phyloP scores from a whole-genome alignment of 2,888 invertebrate species.

The Agonopterix subpropinquella region DNA sequence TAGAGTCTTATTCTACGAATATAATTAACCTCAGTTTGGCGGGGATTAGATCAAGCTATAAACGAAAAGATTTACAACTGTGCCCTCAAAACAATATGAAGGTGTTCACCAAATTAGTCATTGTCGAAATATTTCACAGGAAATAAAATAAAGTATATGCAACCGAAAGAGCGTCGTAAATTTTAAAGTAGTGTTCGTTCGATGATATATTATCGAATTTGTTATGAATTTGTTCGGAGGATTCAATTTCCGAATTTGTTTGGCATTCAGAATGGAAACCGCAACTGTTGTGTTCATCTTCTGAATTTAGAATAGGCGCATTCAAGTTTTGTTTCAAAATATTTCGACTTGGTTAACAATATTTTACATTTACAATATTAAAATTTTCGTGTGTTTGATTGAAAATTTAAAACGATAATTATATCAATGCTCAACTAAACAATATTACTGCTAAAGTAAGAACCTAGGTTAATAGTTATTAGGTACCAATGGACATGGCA shows the following conservation, averaged over 20 bases:
- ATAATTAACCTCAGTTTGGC: conserved; percentile 20
- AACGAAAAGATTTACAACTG: conserved; percentile 30
- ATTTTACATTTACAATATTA: neutral
- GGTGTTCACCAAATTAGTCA: conserved; percentile 29
- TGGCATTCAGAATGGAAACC: conserved; percentile 21
- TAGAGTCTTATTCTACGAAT: conserved; percentile 27
- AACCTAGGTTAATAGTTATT: too few relatives aligned
- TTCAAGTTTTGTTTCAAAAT: neutral
- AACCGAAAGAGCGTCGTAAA: conserved; percentile 22
- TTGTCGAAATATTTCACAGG: conserved; percentile 14
- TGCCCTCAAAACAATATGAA: conserved; percentile 23
- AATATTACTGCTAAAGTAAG: too few relatives aligned
- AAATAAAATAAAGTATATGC: conserved; percentile 22
- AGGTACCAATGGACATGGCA: too few relatives aligned
- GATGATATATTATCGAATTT: conserved; percentile 14
- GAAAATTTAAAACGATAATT: too few relatives aligned
- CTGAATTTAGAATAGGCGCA: neutral
- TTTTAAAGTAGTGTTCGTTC: conserved; percentile 16
- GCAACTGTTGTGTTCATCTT: conserved; percentile 4
- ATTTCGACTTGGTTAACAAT: neutral
- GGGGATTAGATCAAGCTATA: conserved; percentile 18
- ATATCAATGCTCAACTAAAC: too few relatives aligned
- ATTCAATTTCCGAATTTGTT: conserved; percentile 30
- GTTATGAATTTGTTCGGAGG: conserved; percentile 18
- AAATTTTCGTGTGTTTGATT: neutral